Evolutionary conservation across 2,113 vertebrate genomes (phyloP), one percentile per base, ranked within the genome.

Genomic region (Cisticola juncidis): DNA sequence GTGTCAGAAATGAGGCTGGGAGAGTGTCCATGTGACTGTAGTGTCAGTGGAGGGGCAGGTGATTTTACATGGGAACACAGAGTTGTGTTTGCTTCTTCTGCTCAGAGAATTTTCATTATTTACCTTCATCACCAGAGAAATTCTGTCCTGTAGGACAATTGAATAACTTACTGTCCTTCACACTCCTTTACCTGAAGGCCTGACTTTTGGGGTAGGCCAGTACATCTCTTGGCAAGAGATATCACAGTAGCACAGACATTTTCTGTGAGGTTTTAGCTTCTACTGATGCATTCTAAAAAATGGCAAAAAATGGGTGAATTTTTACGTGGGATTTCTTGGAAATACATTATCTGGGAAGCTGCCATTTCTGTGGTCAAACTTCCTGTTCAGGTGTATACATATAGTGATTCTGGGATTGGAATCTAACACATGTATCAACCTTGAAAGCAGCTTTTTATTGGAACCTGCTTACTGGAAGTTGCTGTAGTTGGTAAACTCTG

Each of bases 1-100:
- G 33, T 64, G 13, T 31, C 57, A 66, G 42, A n/a, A n/a, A n/a
- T n/a, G 31, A 44, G 7, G 9, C 72, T 25, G 7, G 81, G 62
- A 44, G 24, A 62, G n/a, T 38, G 33, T 17, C 1, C 51, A 4
- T 2, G 14, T 7, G 53, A 4, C 35, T 40, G 29, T 6, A 50
- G 33, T 50, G 76, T 28, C 36, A 50, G 44, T 7, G 65, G 6
- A 62, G 12, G 28, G 5, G 10, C 17, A 53, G 28, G 26, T 40
- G 3, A 10, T 50, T 77, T 50, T 42, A 14, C 29, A 4, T 28
- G 22, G 23, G 38, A 60, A 14, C 0, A 1, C 24, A 33, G 47
- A 70, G 26, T 60, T 54, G 19, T 57, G 1, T 70, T 45, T 84
- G 44, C 42, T 91, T 42, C 42, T 62, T 81, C 28, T 70, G n/a